These are phyloP conservation scores for Globodera rostochiensis DNA, from an alignment of 1,140 invertebrate genomes.

Conservation along the genomic window DNA sequence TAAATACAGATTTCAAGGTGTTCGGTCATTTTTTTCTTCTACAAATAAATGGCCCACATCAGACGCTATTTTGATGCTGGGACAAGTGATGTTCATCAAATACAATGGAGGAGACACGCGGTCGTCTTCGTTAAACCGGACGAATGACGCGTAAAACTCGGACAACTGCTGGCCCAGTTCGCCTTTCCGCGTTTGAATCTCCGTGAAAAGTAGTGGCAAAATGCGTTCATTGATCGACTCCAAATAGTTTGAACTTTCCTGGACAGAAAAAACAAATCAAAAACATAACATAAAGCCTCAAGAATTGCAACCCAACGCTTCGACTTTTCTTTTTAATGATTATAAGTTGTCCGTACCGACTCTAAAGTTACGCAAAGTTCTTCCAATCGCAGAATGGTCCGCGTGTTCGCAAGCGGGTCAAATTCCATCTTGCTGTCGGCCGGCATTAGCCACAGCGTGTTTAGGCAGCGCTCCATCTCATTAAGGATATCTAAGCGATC, in stretches of 20 bases:
- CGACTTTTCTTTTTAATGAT: too few species aligned
- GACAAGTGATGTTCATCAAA: slow-evolving; percentile 24
- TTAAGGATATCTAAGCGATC: slow-evolving; percentile 7
- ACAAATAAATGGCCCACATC: slow-evolving; percentile 23
- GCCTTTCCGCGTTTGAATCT: slow-evolving; percentile 25
- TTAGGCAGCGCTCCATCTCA: slow-evolving; percentile 27
- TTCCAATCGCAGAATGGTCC: slow-evolving; percentile 23
- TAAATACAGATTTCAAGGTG: too few species aligned
- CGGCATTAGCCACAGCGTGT: slow-evolving; percentile 19
- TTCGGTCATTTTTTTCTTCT: too few species aligned
- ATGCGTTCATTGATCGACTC: slow-evolving; percentile 34
- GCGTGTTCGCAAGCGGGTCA: slow-evolving; percentile 13
- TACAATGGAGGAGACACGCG: slow-evolving; percentile 17
- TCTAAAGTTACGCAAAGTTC: slow-evolving; percentile 21
- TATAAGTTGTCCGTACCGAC: neutral
- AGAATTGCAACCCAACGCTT: neutral
- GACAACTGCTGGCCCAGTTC: slow-evolving; percentile 21
- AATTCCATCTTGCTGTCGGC: slow-evolving; percentile 10
- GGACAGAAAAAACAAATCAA: neutral
- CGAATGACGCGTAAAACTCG: slow-evolving; percentile 28
- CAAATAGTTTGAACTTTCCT: slow-evolving; percentile 18
- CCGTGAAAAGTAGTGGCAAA: slow-evolving; percentile 25
- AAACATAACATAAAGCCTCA: neutral
- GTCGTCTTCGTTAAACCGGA: slow-evolving; percentile 28
- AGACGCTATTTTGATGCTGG: slow-evolving; percentile 5